Evolutionary conservation across 2,797 vertebrate genomes (phyloP).

Genomic region (Sebastes steindachneri): DNA sequence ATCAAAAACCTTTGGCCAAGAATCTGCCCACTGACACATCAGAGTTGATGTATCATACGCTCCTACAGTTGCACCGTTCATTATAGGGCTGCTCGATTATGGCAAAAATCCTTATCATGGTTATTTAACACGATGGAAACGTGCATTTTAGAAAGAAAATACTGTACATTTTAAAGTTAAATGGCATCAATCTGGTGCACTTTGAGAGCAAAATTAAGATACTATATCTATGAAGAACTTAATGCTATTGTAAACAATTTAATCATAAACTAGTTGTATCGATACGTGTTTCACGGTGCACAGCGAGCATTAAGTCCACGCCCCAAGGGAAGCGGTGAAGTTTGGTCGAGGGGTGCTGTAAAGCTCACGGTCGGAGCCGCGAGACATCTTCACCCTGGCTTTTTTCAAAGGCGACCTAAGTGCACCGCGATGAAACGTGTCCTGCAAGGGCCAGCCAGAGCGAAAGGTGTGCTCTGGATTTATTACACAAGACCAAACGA

Average conservation of each 20-base stretch:
- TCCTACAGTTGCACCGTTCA: background rate
- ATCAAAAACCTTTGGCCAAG: background rate
- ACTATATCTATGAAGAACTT: no score
- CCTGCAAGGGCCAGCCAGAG: background rate
- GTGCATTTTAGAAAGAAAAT: background rate
- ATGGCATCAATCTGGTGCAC: background rate
- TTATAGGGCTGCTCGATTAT: background rate
- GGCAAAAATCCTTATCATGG: no score
- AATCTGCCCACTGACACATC: background rate
- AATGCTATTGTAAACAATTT: no score
- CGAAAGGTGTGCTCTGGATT: background rate
- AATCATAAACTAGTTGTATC: no score
- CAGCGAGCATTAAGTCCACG: no score
- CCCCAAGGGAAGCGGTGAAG: no score
- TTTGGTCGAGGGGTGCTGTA: no score
- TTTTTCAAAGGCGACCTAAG: background rate
- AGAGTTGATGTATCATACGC: background rate
- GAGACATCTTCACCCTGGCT: background rate
- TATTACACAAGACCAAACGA: background rate
- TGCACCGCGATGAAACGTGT: accelerated
- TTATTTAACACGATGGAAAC: background rate
- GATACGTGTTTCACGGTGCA: no score
- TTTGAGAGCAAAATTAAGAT: background rate
- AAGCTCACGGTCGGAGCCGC: background rate
- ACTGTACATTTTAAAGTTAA: background rate